Evolutionary conservation across 2,888 invertebrate species (phyloP), one percentile per base, ranked within the genome.

Genomic region (Ceraclea dissimilis): DNA sequence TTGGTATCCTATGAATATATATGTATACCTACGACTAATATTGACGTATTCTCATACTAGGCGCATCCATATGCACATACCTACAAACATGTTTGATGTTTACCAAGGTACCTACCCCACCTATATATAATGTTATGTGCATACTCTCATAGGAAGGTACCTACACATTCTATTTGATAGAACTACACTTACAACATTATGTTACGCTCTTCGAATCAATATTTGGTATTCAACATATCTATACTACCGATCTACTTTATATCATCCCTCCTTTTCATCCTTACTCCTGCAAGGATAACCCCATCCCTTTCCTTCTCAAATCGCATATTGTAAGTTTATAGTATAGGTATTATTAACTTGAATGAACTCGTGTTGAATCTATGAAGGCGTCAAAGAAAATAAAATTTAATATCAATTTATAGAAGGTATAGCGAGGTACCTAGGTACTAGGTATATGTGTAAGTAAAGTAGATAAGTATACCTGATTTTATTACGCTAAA

Each of bases 191-290:
- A 39, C 39, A 39, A 61, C 61, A 57, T 61, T 59, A 61, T 54
- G 57, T 61, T 60, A 59, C 60, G 60, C 58, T 56, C 52, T 61
- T 69, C 75, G 75, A 77, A 77, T 77, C 78, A 77, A 77, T 78
- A 77, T 78, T 78, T 78, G 77, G 76, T 73, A 76, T 77, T 74
- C 13, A n/a, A 39, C 39, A 39, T 39, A 39, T 39, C 13, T 8
- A 8, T 16, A 39, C 5, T 16, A 39, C 13, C 39, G 6, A 31
- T 31, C 39, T 39, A 13, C 13, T 16, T 4, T 39, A 39, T 13
- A 52, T 39, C 5, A 8, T 16, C 39, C n/a, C 39, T 39, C 39
- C 16, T 39, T 39, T 16, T 16, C 13, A 39, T 13, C 39, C 39
- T 26, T 26, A n/a, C n/a, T n/a, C n/a, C 26, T 26, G 26, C 4